A percentile compares a stretch with the other conserved stretches of the same genome.
phyloP scores from a whole-genome alignment of 2,888 invertebrate genomes.

The Polydrusus tereticollis region DNA sequence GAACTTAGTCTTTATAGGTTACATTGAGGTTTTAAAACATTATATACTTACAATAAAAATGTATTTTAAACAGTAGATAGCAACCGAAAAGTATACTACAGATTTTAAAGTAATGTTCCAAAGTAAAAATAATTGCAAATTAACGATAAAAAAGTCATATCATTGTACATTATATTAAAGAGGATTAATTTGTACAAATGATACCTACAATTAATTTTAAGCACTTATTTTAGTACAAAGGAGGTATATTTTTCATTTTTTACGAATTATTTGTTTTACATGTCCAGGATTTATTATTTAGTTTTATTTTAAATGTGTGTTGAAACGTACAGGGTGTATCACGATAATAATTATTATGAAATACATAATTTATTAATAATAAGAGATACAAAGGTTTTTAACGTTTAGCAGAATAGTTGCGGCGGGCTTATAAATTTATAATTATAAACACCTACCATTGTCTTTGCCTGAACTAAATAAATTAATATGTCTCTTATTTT shows the following conservation, averaged over 20 bases:
- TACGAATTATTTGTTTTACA: constrained; percentile 16
- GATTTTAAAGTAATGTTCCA: not conserved
- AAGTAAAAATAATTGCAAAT: not conserved
- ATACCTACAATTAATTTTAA: constrained; percentile 25
- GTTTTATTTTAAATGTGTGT: constrained; percentile 10
- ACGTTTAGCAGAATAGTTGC: too few relatives aligned
- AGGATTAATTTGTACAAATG: constrained; percentile 4
- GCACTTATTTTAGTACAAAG: constrained; percentile 38
- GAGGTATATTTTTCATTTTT: constrained; percentile 33
- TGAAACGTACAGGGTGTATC: not conserved
- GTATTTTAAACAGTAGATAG: not conserved
- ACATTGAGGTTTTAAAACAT: too few relatives aligned
- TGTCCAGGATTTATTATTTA: constrained; percentile 6
- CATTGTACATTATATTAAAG: constrained; percentile 16
- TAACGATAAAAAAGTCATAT: constrained; percentile 13
- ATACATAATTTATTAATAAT: too few relatives aligned
- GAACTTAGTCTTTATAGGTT: too few relatives aligned
- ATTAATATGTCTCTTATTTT: too few relatives aligned
- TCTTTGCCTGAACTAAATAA: too few relatives aligned
- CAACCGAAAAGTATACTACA: not conserved
- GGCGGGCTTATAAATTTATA: too few relatives aligned
- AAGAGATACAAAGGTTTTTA: too few relatives aligned
- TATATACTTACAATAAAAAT: too few relatives aligned
- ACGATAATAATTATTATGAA: too few relatives aligned
- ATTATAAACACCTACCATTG: too few relatives aligned